These are phyloP conservation scores for Dioctria rufipes DNA, from an alignment of 2,888 invertebrate genomes.

Conservation along the genomic window DNA sequence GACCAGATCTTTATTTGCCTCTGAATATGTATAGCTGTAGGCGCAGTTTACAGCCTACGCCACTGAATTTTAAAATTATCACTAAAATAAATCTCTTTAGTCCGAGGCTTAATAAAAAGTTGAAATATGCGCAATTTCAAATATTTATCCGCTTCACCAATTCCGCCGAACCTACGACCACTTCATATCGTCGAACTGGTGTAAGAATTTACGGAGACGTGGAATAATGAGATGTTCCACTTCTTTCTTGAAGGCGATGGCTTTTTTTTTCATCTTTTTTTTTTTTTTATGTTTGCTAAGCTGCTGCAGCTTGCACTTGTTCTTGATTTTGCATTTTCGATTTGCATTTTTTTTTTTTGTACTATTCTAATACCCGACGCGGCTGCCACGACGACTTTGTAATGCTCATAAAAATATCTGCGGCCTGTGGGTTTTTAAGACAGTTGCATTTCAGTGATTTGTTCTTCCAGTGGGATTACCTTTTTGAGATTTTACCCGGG, in stretches of 20 bases:
- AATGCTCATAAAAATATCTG: too few relatives aligned
- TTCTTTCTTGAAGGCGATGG: conserved; percentile 19
- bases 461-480: too few relatives aligned
- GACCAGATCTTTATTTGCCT: too few relatives aligned
- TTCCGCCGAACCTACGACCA: neutral
- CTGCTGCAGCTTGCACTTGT: conserved; percentile 20
- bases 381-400: neutral
- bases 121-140: conserved; percentile 12
- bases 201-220: neutral
- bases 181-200: neutral
- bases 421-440: conserved; percentile 5
- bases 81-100: conserved; percentile 32
- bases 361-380: too few relatives aligned
- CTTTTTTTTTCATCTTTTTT: conserved; percentile 50
- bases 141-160: conserved; percentile 24
- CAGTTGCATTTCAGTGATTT: neutral
- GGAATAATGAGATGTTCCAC: conserved; percentile 35
- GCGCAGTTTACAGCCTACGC: conserved; percentile 25
- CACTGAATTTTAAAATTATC: conserved; percentile 37
- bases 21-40: neutral
- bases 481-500: too few relatives aligned
- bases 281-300: too few relatives aligned
- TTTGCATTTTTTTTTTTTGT: neutral
- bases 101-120: neutral
- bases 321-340: conserved; percentile 2